Evolutionary conservation across 1,140 invertebrate genomes (phyloP), one percentile per base, ranked within the genome.

Genomic region (Harlomillsia oculata): DNA sequence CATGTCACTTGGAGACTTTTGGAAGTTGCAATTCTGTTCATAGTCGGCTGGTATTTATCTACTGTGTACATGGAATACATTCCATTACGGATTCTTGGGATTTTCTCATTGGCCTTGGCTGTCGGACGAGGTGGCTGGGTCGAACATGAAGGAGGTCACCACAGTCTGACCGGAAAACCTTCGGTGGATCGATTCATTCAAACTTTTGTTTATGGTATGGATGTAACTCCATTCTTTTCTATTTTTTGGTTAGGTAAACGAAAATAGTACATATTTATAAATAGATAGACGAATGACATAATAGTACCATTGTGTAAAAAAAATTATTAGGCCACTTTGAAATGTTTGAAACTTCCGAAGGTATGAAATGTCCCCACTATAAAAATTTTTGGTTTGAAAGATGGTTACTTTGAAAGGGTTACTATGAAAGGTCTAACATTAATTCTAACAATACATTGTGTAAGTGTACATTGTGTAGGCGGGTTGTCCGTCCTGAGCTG

Each of bases 81-180:
- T 2, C 18, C 51, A 20, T 2, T 16, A 2, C 30, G 45, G 34
- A 5, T 14, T 2, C 8, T 29, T 11, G 55, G 28, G 8, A 3
- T 41, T 23, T 44, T 43, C 13, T n/a, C 18, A 5, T 34, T 13
- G 5, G 5, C 16, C 6, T 43, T 25, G 2, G 18, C 32, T 29
- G n/a, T 44, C 14, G 55, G 46, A 5, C 34, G 48, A 23, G 14
- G 14, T 16, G 55, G 55, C 0, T 57, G 55, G 55, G 26, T 57
- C 5, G 4, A 41, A 20, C 55, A 57, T 26, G 55, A 57, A 45
- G 55, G 55, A 6, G 55, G 55, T 6, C 55, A 57, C 28, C 29
- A 51, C n/a, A 50, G 46, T 23, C 39, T 57, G 11, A 57, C 55
- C 1, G 55, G 55, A 29, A 32, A 20, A 9, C 48, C 55, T 13